Evolutionary conservation across 1,140 invertebrate species (phyloP).

Genomic region (Drosophila bocqueti): DNA sequence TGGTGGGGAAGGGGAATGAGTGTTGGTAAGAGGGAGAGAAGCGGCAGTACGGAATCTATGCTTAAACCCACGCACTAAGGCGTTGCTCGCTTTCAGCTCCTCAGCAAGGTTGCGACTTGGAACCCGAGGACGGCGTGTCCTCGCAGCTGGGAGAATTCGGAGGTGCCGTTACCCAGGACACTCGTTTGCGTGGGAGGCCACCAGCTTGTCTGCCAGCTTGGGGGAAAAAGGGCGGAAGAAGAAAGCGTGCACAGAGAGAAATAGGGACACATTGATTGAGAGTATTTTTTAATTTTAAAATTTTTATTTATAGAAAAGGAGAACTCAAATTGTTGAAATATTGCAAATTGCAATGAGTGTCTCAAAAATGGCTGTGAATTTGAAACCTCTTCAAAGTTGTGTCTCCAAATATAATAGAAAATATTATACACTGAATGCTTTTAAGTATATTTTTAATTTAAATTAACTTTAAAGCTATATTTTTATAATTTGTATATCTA

Average conservation of each 20-base stretch:
- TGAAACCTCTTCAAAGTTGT: too few species aligned
- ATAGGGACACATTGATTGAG: neutral
- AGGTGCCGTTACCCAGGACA: slow-evolving; percentile 40
- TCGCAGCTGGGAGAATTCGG: neutral
- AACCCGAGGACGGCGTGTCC: slow-evolving; percentile 9
- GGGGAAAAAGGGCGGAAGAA: slow-evolving; percentile 1
- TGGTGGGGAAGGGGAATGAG: neutral
- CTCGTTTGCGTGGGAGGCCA: slow-evolving; percentile 36
- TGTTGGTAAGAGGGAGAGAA: neutral
- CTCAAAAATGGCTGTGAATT: too few species aligned
- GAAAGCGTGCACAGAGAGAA: neutral
- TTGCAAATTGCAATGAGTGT: too few species aligned
- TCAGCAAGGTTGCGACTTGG: slow-evolving; percentile 25
- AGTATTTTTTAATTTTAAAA: neutral
- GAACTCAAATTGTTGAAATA: neutral
- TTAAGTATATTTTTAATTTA: too few species aligned
- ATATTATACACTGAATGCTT: too few species aligned
- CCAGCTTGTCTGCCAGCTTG: slow-evolving; percentile 9
- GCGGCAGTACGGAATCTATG: slow-evolving; percentile 26
- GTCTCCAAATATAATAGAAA: too few species aligned
- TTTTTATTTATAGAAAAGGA: neutral
- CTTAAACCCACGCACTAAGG: slow-evolving; percentile 32
- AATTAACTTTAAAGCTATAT: too few species aligned
- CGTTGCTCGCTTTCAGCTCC: slow-evolving; percentile 33
- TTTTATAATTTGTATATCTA: too few species aligned